Percentiles rank a stretch among this genome's conserved stretches.
These are phyloP conservation scores for Perizoma flavofasciatum DNA, from an alignment of 2,888 invertebrate species.

Conservation along the genomic window DNA sequence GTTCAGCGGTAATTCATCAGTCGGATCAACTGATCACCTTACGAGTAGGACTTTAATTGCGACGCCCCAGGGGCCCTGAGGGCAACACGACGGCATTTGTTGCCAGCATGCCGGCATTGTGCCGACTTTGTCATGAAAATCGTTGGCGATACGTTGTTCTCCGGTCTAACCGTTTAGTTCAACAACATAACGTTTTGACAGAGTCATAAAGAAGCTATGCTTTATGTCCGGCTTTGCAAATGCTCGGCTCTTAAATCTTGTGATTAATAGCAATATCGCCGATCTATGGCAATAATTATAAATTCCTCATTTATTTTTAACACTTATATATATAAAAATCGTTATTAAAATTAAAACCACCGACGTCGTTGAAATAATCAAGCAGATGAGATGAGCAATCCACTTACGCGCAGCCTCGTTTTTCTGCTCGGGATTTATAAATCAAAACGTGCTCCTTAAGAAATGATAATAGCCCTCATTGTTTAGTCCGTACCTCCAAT, in stretches of 20 bases:
- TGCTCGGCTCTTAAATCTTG: conserved; percentile 8
- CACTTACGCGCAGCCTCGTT: conserved; percentile 24
- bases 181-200: conserved; percentile 47
- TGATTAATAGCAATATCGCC: conserved; percentile 7
- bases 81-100: conserved; percentile 71
- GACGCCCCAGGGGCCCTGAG: conserved; percentile 72
- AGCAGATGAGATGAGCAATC: conserved; percentile 28
- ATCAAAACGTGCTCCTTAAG: conserved; percentile 61
- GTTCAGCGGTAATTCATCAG: conserved; percentile 50
- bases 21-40: conserved; percentile 61
- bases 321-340: neutral
- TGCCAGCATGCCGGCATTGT: conserved; percentile 60
- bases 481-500: conserved; percentile 69
- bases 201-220: conserved; percentile 39
- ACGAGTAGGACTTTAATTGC: conserved; percentile 70
- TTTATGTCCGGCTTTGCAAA: conserved; percentile 30
- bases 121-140: conserved; percentile 65
- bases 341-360: conserved; percentile 10
- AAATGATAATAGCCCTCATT: conserved; percentile 75
- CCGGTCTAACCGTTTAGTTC: conserved; percentile 49
- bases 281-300: conserved; percentile 7
- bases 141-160: conserved; percentile 62
- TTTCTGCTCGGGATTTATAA: conserved; percentile 49
- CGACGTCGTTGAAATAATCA: conserved; percentile 25
- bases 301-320: neutral